Percentiles rank a stretch among this genome's conserved stretches.
These are phyloP conservation scores for Chrysolina americana DNA, from an alignment of 2,888 invertebrate genomes.

Conservation along the genomic window DNA sequence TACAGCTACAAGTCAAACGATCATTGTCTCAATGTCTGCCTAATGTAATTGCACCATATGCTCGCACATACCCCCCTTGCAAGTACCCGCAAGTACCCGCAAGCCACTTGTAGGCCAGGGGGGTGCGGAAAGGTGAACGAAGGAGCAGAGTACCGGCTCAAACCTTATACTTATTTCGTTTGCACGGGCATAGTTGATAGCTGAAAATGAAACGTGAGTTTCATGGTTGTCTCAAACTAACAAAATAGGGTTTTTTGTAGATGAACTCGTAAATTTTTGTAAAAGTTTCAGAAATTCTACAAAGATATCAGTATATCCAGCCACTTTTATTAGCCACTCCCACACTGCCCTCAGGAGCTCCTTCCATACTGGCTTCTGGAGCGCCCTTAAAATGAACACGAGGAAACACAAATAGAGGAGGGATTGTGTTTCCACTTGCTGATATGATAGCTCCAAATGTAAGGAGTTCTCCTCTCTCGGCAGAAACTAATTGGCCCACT, in stretches of 20 bases:
- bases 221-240: constrained; percentile 36
- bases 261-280: constrained; percentile 27
- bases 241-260: constrained; percentile 32
- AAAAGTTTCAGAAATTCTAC: constrained; percentile 22
- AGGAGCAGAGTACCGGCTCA: too few species aligned
- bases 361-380: constrained; percentile 31
- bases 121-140: too few species aligned
- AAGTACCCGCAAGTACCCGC: too few species aligned
- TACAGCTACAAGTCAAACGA: too few species aligned
- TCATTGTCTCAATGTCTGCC: too few species aligned
- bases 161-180: constrained; percentile 60
- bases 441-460: constrained; percentile 14
- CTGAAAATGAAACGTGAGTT: constrained; percentile 25
- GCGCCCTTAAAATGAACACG: constrained; percentile 26
- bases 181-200: constrained; percentile 54
- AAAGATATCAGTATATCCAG: constrained; percentile 27
- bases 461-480: constrained; percentile 18
- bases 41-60: too few species aligned
- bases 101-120: too few species aligned
- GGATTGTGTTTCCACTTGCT: constrained; percentile 16
- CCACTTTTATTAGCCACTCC: constrained; percentile 12
- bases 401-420: constrained; percentile 23
- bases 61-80: too few species aligned
- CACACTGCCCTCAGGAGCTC: constrained; percentile 2
- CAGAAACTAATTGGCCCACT: constrained; percentile 30